Base-by-base conservation (phyloP, 2,113 vertebrate species). In the Pseudorasbora parva region DNA sequence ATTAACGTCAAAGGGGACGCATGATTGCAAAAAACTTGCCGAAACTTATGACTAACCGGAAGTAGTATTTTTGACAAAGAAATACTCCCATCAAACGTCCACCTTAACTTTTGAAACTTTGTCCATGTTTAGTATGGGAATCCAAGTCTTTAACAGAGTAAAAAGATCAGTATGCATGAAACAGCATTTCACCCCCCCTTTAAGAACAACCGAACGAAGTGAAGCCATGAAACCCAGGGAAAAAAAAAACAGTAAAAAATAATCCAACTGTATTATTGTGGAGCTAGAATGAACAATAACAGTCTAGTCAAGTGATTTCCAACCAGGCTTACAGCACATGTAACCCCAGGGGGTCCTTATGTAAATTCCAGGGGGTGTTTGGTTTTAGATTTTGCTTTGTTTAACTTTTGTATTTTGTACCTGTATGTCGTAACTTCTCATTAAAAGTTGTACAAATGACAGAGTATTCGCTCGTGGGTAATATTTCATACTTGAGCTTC, bases 361-460 rank as follows among this genome's bases (percentile, higher is more conserved):
- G 69, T 43, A 49, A n/a, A n/a, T 49, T 73, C 41, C 69, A 25
- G 12, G 37, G 45, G 45, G 71, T 17, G 49, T 23, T 25, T 45
- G 19, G n/a, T 27, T 49, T 74, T 23, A 51, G 23, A 74, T 74
- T 74, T 27, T 51, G 71, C 45, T 25, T 51, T 49, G 71, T 49
- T 74, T 27, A 51, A 74, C 45, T 49, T 74, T 49, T 51, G 45
- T 30, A 45, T 74, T 47, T 49, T 14, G 45, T 47, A 25, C 25
- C 45, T 74, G 71, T 17, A 1, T 27, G 71, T 30, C 23, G 8
- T 74, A 74, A 74, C 71, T 74, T 49, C 71, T 74, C 45, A 74
- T 74, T 74, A 74, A 74, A 74, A 74, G 9, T 4, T 51, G 41
- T 27, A 25, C 71, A 74, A 23, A 73, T 73, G 71, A 73, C n/a